Percentiles rank a stretch among this genome's conserved stretches.
phyloP scores from a whole-genome alignment of 1,140 invertebrate species.

The Lasaia peninsularis region DNA sequence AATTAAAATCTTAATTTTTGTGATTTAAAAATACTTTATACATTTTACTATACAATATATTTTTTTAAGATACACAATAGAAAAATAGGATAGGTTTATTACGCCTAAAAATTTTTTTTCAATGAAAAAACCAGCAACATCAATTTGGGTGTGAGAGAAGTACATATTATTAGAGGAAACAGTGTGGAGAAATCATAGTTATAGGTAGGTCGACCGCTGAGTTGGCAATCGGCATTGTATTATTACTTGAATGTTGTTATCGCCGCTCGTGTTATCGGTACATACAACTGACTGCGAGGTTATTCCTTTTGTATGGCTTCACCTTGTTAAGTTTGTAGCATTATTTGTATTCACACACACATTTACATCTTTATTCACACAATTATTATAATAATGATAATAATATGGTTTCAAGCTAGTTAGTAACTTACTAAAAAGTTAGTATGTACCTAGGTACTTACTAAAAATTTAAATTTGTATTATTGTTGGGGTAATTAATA shows the following conservation, averaged over 20 bases:
- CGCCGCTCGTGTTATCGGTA: constrained; percentile 53
- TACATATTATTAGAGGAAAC: constrained; percentile 41
- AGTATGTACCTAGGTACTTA: too few relatives aligned
- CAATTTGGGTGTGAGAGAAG: constrained; percentile 58
- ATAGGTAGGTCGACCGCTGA: constrained; percentile 68
- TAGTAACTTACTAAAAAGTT: too few relatives aligned
- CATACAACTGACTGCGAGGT: constrained; percentile 31
- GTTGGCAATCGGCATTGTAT: constrained; percentile 71
- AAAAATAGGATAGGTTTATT: not conserved
- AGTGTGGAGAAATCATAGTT: constrained; percentile 63
- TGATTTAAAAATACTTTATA: not conserved
- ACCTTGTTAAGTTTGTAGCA: constrained; percentile 43
- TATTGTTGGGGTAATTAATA: too few relatives aligned
- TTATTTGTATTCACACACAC: constrained; percentile 26
- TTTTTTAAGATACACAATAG: not conserved
- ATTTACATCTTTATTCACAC: constrained; percentile 16
- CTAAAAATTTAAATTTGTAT: too few relatives aligned
- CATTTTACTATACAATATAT: not conserved
- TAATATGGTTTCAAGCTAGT: not conserved
- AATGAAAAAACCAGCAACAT: constrained; percentile 45
- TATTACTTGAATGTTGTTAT: constrained; percentile 64
- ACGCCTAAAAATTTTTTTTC: constrained; percentile 19
- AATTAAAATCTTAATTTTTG: not conserved
- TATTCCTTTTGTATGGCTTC: constrained; percentile 54
- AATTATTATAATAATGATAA: constrained; percentile 1